A percentile compares a stretch with the other conserved stretches of the same genome.
phyloP scores from a whole-genome alignment of 2,113 vertebrate genomes.

The Pardalotus punctatus region DNA sequence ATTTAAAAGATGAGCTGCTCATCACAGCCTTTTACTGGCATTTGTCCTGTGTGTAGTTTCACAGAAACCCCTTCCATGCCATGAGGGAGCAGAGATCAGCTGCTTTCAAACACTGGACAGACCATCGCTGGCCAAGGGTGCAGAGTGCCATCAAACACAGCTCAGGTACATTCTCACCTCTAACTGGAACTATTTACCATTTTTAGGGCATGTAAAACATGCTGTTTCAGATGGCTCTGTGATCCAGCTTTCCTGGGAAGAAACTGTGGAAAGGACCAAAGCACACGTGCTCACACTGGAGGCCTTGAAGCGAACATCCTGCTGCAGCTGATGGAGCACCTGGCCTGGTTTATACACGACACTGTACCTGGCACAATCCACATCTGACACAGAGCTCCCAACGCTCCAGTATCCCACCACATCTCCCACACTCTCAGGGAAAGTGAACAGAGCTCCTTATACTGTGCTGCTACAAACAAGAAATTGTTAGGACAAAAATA shows the following conservation, averaged over 20 bases:
- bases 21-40: neutral
- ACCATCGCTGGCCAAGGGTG: neutral
- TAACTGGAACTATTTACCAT: no score
- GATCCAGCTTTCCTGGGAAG: neutral
- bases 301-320: neutral
- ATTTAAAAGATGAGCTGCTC: neutral
- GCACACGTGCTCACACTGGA: accelerated
- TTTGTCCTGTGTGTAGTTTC: neutral
- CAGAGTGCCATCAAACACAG: neutral
- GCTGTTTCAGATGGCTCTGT: neutral
- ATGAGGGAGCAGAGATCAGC: neutral
- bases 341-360: neutral
- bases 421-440: neutral
- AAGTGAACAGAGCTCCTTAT: neutral
- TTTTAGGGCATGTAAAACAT: neutral
- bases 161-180: neutral
- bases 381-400: neutral
- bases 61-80: neutral
- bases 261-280: neutral
- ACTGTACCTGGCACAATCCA: neutral
- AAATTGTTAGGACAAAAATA: neutral
- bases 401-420: neutral
- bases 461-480: neutral
- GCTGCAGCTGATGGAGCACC: accelerated
- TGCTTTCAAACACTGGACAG: neutral